A percentile compares a stretch with the other conserved stretches of the same genome.
Conservation (phyloP, 2,113 vertebrate species). For the Tursiops truncatus region DNA sequence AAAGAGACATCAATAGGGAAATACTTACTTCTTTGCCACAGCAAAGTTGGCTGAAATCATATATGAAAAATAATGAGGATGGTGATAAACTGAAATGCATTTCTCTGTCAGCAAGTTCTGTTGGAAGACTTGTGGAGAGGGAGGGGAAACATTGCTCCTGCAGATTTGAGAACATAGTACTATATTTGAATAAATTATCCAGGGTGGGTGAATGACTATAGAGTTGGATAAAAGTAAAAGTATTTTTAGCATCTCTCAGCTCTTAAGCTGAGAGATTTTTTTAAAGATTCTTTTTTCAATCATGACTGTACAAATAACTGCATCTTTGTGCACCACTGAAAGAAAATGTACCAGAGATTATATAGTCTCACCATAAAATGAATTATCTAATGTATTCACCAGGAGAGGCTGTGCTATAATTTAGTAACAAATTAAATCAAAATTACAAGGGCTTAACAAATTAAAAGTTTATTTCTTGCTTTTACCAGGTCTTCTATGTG, state of each 20-base stretch:
- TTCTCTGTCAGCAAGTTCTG: background rate
- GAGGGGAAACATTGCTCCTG: background rate
- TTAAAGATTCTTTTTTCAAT: constrained; percentile 3
- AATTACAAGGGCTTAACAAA: background rate
- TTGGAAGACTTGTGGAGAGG: background rate
- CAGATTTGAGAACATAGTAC: background rate
- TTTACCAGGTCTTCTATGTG: background rate
- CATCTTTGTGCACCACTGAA: background rate
- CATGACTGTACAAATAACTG: background rate
- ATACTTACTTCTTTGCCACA: background rate
- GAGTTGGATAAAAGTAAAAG: background rate
- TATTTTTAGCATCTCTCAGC: background rate
- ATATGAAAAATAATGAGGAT: background rate
- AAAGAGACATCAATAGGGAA: background rate
- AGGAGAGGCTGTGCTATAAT: background rate
- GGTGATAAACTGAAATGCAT: constrained; percentile 16
- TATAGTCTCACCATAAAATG: background rate
- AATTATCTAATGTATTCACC: background rate
- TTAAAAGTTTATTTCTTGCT: background rate
- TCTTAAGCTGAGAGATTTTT: background rate
- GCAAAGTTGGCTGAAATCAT: background rate
- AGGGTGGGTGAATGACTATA: background rate
- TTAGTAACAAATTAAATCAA: background rate
- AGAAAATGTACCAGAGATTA: background rate
- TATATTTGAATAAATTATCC: constrained; percentile 32